Evolutionary conservation across 1,140 invertebrate species (phyloP), one percentile per base, ranked within the genome.

Genomic region (Tetramorium alpestre): DNA sequence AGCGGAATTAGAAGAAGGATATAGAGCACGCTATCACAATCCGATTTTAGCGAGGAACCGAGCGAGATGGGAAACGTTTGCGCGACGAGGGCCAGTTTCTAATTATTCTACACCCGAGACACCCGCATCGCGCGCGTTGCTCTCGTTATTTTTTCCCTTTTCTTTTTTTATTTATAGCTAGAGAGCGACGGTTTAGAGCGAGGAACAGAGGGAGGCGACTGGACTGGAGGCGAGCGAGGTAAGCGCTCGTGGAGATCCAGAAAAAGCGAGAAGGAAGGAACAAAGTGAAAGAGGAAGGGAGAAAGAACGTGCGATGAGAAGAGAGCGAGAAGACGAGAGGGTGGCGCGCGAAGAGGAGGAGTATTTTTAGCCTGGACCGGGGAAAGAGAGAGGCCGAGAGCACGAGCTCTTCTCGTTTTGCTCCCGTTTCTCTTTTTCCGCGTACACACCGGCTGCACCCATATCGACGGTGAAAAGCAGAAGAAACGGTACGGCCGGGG

Each of bases 31-130:
- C 22, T 10, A 16, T n/a, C 44, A 16, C 22, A 78, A 51, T 51
- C 11, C 11, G 11, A 25, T 13, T 41, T 22, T 28, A 2, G 0
- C 13, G 10, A 25, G 16, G 2, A 70, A 72, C 18, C 3, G 78
- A 51, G 41, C 44, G 41, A 38, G 25, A 16, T 54, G 51, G 38
- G 11, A 56, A 44, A 56, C 44, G 7, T 67, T 75, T 38, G 41
- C 87, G 25, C 73, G 54, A 60, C 13, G 22, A 22, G 22, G 22
- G 33, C 38, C 62, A 85, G 69, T 76, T 88, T 90, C 89, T 91
- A 91, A 91, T 91, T 91, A 91, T 91, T 91, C 87, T 89, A 85
- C 87, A 60, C 85, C 78, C 85, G 89, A 91, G 90, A 89, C 89
- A 90, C 90, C 75, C 87, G 87, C 78, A 75, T 60, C 51, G 73